Evolutionary conservation across 2,888 invertebrate species (phyloP), one percentile per base, ranked within the genome.

Genomic region (Poecilobothrus nobilitatus): DNA sequence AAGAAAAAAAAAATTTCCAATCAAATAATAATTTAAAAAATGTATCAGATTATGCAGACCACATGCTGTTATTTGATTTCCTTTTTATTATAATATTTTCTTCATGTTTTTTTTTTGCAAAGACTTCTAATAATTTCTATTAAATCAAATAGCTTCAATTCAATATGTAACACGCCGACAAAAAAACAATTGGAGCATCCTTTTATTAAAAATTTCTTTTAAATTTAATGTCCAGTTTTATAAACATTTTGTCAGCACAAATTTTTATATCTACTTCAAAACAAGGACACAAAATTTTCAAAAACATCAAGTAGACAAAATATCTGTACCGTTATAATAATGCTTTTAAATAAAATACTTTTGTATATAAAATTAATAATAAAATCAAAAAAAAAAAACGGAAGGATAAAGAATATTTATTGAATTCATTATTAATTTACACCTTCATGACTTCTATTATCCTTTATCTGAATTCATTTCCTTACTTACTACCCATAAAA

Each of bases 11-110:
- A 53, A 18, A 18, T 12, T 12, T 53, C 53, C 53, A 53, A 53
- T 53, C 53, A 53, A 53, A 53, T 53, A n/a, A 53, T 53, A 53
- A 53, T 53, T 53, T 53, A 53, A 53, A n/a, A 27, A 53, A 53
- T 53, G 18, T 53, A 53, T 53, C 53, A 53, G 53, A 53, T 53
- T 63, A 63, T 27, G 63, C 27, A 63, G 63, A 63, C 63, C 63
- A 63, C 63, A 63, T 63, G 63, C 63, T 63, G 63, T 63, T 27
- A 63, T 27, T 63, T 15, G 27, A 63, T 63, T 63, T 63, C 63
- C 63, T 63, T 63, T 63, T 22, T 22, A 4, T 41, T 22, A 22
- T 22, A 20, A 20, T n/a, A n/a, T 61, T 27, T 62, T 12, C 8
- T 62, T 6, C 9, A 21, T 63, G n/a, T n/a, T n/a, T 62, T 62